Base-by-base conservation (phyloP, 2,113 vertebrate species). In the Dicaeum eximium region DNA sequence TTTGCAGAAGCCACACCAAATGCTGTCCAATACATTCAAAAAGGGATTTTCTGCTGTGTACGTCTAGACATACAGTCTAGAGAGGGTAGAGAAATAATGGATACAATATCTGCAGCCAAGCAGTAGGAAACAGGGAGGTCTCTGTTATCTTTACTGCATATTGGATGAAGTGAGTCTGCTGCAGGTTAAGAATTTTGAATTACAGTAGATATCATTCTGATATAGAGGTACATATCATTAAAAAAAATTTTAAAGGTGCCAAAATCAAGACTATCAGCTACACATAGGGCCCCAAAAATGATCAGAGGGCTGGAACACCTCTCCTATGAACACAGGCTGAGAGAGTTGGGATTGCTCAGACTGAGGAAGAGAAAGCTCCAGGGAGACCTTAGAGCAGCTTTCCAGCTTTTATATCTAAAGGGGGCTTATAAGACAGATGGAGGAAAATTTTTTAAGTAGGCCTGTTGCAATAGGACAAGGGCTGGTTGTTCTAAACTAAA, bases 1-100 rank as follows among this genome's bases (percentile, higher is more conserved):
- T 96, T 96, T 96, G 91, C 90, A 96, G 86, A 92, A 96, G 91
- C 89, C 87, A 92, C 65, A 67, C 62, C 88, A 88, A 93, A 73
- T 92, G 93, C 81, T 89, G 97, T 84, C 85, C 91, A 87, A 90
- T 91, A 65, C 70, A 79, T 84, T 93, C 42, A 75, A 75, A 93
- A 93, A 47, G 58, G 62, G 66, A 71, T 72, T 51, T 96, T 96
- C 90, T 96, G 84, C 71, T 91, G 51, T 83, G 69, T 69, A 80
- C 17, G 91, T 92, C 90, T 97, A 95, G 93, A 95, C 96, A 85
- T 54, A 69, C 11, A 35, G 94, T 96, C 92, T 92, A 92, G 94
- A 67, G 95, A 92, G 81, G 62, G 65, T 87, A 80, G 58, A 78
- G 90, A 92, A 92, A 94, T 88, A 77, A 38, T 91, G 88, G 84